phyloP scores from a whole-genome alignment of 2,113 vertebrate species.

The Rafetus swinhoei region DNA sequence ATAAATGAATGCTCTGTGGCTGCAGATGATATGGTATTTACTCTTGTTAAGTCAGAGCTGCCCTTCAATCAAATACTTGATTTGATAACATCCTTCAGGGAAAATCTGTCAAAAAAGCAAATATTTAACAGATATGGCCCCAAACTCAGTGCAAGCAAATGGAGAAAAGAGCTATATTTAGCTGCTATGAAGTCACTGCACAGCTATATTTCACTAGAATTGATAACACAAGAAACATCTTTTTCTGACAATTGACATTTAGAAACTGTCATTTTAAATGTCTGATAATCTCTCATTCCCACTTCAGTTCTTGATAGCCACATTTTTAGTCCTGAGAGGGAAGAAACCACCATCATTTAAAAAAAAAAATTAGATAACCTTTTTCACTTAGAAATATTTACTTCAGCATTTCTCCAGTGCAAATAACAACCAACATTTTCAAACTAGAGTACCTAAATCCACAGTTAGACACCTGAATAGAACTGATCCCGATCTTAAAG shows the following conservation, averaged over 20 bases:
- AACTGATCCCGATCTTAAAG: neutral
- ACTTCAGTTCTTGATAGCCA: neutral
- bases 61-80: conserved; percentile 18
- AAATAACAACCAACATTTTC: neutral
- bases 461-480: neutral
- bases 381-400: neutral
- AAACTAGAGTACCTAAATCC: neutral
- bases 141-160: neutral
- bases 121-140: neutral
- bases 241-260: conserved; percentile 45
- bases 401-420: neutral
- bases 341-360: neutral
- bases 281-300: conserved; percentile 27
- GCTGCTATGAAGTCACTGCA: conserved; percentile 30
- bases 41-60: conserved; percentile 22
- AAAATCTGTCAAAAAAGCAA: neutral
- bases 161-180: conserved; percentile 15
- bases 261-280: conserved; percentile 12
- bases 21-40: neutral
- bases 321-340: neutral
- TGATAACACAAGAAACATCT: conserved; percentile 18
- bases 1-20: neutral
- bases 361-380: neutral
- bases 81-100: neutral
- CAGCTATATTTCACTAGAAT: conserved; percentile 43